Percentiles rank a stretch among this genome's conserved stretches.
phyloP scores from a whole-genome alignment of 2,113 vertebrate genomes.

The Plecotus auritus region DNA sequence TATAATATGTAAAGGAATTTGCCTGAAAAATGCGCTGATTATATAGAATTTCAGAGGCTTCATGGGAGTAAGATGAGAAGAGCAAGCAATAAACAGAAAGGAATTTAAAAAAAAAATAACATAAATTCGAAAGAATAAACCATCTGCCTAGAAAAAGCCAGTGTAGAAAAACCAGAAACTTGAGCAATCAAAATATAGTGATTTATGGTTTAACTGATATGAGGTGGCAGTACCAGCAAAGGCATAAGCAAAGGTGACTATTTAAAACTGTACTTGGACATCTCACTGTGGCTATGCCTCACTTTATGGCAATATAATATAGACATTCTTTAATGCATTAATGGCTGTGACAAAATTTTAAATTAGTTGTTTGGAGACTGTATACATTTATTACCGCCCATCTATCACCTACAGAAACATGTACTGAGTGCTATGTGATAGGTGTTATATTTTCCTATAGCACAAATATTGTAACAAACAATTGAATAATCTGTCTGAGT shows the following conservation, averaged over 20 bases:
- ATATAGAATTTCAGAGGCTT: conserved; percentile 49
- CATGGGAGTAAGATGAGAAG: conserved; percentile 45
- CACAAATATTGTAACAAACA: background rate
- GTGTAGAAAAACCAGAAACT: conserved; percentile 44
- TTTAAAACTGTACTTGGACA: background rate
- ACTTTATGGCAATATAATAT: background rate
- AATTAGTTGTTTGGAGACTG: background rate
- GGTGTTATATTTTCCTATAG: background rate
- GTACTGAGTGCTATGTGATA: background rate
- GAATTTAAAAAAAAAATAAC: background rate
- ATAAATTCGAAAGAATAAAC: conserved; percentile 29
- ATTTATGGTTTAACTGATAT: background rate
- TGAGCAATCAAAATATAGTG: background rate
- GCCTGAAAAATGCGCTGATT: conserved; percentile 66
- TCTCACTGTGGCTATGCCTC: background rate
- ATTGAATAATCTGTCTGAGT: background rate
- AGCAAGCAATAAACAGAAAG: conserved; percentile 19
- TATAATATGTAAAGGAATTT: conserved; percentile 76
- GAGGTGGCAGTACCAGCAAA: background rate
- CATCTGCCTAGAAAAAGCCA: conserved; percentile 52
- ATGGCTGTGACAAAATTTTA: background rate
- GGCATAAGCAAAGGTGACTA: background rate
- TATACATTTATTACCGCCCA: background rate
- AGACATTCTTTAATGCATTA: background rate
- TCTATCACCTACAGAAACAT: background rate